Percentiles rank a stretch among this genome's conserved stretches.
Evolutionary conservation across 2,888 invertebrate species (phyloP).

Genomic region (Cerceris ruficornis): DNA sequence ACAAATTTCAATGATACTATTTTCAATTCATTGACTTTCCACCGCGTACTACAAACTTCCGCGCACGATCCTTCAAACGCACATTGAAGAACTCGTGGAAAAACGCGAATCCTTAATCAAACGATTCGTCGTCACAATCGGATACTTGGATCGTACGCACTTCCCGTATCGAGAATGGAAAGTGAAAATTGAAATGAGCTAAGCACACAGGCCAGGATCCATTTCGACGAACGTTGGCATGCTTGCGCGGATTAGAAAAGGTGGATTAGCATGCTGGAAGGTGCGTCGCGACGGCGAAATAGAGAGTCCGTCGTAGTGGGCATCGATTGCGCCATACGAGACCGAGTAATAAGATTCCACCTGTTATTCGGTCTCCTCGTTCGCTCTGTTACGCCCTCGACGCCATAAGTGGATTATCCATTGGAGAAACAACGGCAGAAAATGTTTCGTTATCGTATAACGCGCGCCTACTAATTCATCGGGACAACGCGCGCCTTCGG

Average conservation of each 20-base stretch:
- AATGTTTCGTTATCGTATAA: conserved; percentile 1
- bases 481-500: no score
- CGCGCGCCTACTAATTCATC: no score
- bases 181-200: conserved; percentile 77
- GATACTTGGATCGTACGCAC: conserved; percentile 5
- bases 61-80: no score
- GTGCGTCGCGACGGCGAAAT: conserved; percentile 66
- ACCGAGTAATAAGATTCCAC: conserved; percentile 61
- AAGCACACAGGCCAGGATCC: conserved; percentile 47
- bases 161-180: conserved; percentile 66
- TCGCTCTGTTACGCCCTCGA: conserved; percentile 24
- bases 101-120: not conserved
- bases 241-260: conserved; percentile 74
- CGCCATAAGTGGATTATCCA: conserved; percentile 8
- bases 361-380: conserved; percentile 47
- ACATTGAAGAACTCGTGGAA: no score
- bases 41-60: no score
- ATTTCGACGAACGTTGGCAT: conserved; percentile 57
- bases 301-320: conserved; percentile 66
- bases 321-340: conserved; percentile 61
- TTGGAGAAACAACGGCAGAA: not conserved
- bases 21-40: no score
- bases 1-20: no score
- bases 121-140: not conserved
- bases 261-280: conserved; percentile 75